Evolutionary conservation across 2,113 vertebrate species (phyloP).

Genomic region (Leptobrachium ailaonicum): DNA sequence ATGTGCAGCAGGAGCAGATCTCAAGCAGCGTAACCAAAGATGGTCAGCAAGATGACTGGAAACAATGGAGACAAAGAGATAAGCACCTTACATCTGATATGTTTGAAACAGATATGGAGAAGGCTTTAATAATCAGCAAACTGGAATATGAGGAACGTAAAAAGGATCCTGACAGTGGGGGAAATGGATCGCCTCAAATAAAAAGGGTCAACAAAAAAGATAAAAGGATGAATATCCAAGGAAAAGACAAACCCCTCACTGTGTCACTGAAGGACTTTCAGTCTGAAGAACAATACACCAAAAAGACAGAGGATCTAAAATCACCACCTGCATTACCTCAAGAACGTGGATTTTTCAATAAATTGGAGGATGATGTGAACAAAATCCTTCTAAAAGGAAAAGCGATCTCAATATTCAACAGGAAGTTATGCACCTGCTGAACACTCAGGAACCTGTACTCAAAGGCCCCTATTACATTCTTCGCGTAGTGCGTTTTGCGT

Average conservation of each 20-base stretch:
- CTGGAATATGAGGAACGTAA: conserved; percentile 86
- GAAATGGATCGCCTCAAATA: conserved; percentile 74
- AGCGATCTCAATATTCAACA: conserved; percentile 70
- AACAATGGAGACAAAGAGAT: conserved; percentile 89
- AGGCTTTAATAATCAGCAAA: conserved; percentile 91
- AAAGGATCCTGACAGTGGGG: conserved; percentile 74
- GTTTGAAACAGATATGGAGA: conserved; percentile 94
- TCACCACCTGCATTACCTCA: conserved; percentile 65
- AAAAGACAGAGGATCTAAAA: conserved; percentile 79
- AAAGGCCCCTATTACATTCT: conserved; percentile 54
- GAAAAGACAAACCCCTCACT: conserved; percentile 86
- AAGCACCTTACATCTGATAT: conserved; percentile 91
- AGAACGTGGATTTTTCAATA: conserved; percentile 87
- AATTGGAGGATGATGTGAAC: conserved; percentile 83
- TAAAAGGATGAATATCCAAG: conserved; percentile 86
- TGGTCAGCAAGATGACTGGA: conserved; percentile 79
- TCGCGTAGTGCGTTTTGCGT: no score
- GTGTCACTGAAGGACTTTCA: conserved; percentile 92
- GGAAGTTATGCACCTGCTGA: conserved; percentile 75
- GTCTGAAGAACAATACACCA: conserved; percentile 78
- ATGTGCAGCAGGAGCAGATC: conserved; percentile 74
- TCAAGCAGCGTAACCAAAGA: conserved; percentile 59
- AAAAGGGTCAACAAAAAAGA: conserved; percentile 83
- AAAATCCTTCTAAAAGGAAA: conserved; percentile 83
- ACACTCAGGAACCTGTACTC: conserved; percentile 60